Evolutionary conservation across 1,140 invertebrate species (phyloP), one percentile per base, ranked within the genome.

Genomic region (Elysia chlorotica): DNA sequence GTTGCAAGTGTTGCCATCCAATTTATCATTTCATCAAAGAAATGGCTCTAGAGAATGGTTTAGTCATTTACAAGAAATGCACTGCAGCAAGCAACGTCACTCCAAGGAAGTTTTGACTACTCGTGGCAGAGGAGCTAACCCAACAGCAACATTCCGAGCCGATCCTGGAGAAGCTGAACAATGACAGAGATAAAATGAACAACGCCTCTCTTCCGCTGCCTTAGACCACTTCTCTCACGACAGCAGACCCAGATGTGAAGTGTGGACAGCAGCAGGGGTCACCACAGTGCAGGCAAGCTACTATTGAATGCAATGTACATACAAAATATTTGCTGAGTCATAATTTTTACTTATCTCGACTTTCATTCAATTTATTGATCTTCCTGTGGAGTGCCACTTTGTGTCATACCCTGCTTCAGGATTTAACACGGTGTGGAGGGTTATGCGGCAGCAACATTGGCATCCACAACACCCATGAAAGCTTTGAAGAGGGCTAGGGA

Each of bases 1-100:
- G 28, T 25, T 25, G 28, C 6, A 59, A 59, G 28, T 59, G 19
- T 10, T 59, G 28, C 56, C 28, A 59, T 25, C 19, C 56, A 6
- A 59, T 59, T 10, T 59, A 59, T 59, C 10, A 59, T 30, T 59
- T 59, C 41, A 28, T 59, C 10, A 59, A 59, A 30, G 56, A 59
- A 28, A 28, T 30, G 6, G 56, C 56, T 59, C 56, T 59, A 6
- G 56, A 17, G 10, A 59, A 59, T 59, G 56, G 19, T 10, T 25
- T 23, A 10, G 28, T 25, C 10, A 30, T 59, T 59, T 59, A 23
- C 56, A 23, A 30, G 10, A 59, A 59, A 25, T 23, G 56, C 25
- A 59, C 10, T 25, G 6, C 56, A 48, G 10, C 41, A 48, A 10
- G n/a, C 41, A 48, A 10, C n/a, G 10, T 48, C 10, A 48, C 41